A percentile compares a stretch with the other conserved stretches of the same genome.
phyloP scores from a whole-genome alignment of 2,888 invertebrate genomes.

The Rugalucina vietnamica region DNA sequence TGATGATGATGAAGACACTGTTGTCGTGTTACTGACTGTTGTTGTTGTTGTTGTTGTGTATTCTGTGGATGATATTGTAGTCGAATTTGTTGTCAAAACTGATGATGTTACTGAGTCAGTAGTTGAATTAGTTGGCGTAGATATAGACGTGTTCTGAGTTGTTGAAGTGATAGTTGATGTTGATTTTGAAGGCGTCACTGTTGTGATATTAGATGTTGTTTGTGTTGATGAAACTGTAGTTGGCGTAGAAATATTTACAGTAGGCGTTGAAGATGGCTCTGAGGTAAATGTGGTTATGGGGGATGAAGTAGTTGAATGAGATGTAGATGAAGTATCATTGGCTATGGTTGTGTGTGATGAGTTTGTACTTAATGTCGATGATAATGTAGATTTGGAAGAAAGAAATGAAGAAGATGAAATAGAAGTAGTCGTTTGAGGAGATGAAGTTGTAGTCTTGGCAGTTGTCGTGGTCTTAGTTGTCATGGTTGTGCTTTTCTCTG shows the following conservation, averaged over 20 bases:
- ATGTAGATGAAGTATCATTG: background rate
- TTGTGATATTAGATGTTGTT: background rate
- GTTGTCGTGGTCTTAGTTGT: background rate
- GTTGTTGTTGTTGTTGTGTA: background rate
- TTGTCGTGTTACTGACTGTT: background rate
- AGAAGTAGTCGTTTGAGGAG: background rate
- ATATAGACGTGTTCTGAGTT: too few species aligned
- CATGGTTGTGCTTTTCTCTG: slow-evolving; percentile 6
- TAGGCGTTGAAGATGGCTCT: background rate
- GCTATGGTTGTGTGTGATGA: background rate
- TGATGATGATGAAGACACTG: background rate
- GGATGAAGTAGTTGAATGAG: background rate
- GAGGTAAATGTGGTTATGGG: slow-evolving; percentile 5
- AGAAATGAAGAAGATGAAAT: background rate
- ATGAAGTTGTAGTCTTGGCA: background rate
- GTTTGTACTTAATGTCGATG: background rate
- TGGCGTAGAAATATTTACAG: background rate
- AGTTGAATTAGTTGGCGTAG: background rate
- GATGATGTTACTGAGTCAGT: background rate
- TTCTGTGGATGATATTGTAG: background rate
- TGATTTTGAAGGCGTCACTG: background rate
- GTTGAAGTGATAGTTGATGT: background rate
- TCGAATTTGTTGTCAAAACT: background rate
- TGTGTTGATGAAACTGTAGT: background rate
- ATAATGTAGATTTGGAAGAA: background rate